A percentile compares a stretch with the other conserved stretches of the same genome.
Conservation (phyloP, 2,113 vertebrate genomes). For the Arothron firmamentum region DNA sequence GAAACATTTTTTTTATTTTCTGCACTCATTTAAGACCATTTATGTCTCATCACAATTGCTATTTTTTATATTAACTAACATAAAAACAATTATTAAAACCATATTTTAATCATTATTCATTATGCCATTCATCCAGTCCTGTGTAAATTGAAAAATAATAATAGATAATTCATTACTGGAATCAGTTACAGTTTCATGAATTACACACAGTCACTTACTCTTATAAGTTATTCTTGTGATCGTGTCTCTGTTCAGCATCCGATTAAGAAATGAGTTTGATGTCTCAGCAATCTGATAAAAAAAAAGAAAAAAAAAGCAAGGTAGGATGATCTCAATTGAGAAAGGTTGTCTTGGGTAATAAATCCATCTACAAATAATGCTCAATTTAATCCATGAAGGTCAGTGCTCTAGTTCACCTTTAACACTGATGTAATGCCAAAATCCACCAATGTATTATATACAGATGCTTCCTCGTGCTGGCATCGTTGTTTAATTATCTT, state of each 20-base stretch:
- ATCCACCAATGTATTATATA: constrained; percentile 30
- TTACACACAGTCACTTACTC: constrained; percentile 81
- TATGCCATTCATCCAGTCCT: no score
- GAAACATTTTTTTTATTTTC: no score
- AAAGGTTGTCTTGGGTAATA: constrained; percentile 4
- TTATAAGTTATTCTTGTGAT: constrained; percentile 99
- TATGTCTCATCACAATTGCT: no score
- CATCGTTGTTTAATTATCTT: constrained; percentile 30
- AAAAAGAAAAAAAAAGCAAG: constrained; percentile 8
- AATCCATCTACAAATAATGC: constrained; percentile 15
- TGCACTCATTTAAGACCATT: no score
- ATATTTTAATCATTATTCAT: no score
- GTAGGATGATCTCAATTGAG: neutral
- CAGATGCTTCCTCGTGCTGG: constrained; percentile 6
- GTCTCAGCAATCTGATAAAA: constrained; percentile 89
- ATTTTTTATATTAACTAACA: no score
- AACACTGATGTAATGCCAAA: constrained; percentile 12
- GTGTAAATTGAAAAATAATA: no score
- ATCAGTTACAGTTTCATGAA: no score
- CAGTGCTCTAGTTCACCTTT: constrained; percentile 28
- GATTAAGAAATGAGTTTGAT: constrained; percentile 96
- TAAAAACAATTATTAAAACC: no score
- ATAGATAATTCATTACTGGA: no score
- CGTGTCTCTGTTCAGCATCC: constrained; percentile 99
- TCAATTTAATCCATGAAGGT: constrained; percentile 9